Evolutionary conservation across 2,888 invertebrate species (phyloP), one percentile per base, ranked within the genome.

Genomic region (Ganaspis brasiliensis): DNA sequence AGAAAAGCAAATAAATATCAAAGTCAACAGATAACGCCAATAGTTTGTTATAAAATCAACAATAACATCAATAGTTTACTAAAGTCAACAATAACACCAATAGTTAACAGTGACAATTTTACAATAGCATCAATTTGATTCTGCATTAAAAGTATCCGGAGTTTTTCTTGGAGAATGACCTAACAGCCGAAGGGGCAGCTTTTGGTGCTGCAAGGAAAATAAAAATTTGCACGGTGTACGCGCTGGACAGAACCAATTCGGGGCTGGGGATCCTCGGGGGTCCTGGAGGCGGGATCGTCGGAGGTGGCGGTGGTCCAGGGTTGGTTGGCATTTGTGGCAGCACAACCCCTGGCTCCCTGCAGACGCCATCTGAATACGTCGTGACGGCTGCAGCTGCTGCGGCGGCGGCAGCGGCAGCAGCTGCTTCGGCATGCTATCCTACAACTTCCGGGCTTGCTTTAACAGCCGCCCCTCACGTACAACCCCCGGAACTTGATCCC

Each of bases 371-470:
- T 87, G 89, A 88, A 86, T 88, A 87, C 86, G 85, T 76, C 31
- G 72, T 84, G 81, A 85, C 87, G 80, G 84, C 88, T 61, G 75
- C 77, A 70, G 67, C 67, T 45, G 67, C 67, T 67, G 67, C 67
- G 67, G 78, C 78, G 67, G 71, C 78, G 75, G 78, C 81, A 81
- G 61, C 63, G 35, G 63, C 63, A 40, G 63, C 67, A 67, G 67
- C 67, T 45, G 67, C 67, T 67, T 61, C 79, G 84, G 81, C 84
- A 86, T 87, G 88, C 79, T 89, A 88, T 82, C 86, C 86, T 80
- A 79, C 88, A 87, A 87, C 83, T 84, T 81, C 85, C 82, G 84
- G 92, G 92, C 92, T 93, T 90, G 91, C 92, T 86, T 81, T 85
- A 57, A 31, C 79, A 82, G 82, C 82, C 81, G 83, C 85, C 80